These are phyloP conservation scores for Phylloscopus trochiloides DNA, from an alignment of 2,113 vertebrate genomes.

Conservation along the genomic window DNA sequence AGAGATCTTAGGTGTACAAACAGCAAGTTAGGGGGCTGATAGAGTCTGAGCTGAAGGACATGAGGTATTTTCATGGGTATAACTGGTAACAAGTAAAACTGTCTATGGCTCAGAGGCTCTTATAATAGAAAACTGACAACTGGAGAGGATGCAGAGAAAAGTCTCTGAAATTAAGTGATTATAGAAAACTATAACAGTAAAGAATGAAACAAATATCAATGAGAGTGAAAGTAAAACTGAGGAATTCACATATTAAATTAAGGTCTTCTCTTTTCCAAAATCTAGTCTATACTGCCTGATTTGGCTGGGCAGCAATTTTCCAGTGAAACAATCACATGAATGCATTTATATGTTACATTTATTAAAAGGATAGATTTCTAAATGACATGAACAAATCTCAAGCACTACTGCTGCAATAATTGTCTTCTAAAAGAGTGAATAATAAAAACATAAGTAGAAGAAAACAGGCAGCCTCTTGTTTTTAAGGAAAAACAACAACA, in stretches of 20 bases:
- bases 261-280: neutral
- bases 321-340: neutral
- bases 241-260: neutral
- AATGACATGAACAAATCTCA: neutral
- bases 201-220: neutral
- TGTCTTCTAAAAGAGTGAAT: neutral
- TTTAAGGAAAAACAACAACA: neutral
- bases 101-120: neutral
- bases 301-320: neutral
- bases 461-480: neutral
- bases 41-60: neutral
- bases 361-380: neutral
- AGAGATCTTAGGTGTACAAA: neutral
- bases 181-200: neutral
- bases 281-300: neutral
- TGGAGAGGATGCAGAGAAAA: neutral
- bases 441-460: neutral
- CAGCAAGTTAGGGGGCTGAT: neutral
- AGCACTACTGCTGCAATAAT: neutral
- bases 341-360: neutral
- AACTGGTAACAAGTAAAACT: neutral
- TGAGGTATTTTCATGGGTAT: neutral
- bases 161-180: neutral
- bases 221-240: neutral
- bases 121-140: neutral